Evolutionary conservation across 1,140 invertebrate species (phyloP).

Genomic region (Dendrolimus kikuchii): DNA sequence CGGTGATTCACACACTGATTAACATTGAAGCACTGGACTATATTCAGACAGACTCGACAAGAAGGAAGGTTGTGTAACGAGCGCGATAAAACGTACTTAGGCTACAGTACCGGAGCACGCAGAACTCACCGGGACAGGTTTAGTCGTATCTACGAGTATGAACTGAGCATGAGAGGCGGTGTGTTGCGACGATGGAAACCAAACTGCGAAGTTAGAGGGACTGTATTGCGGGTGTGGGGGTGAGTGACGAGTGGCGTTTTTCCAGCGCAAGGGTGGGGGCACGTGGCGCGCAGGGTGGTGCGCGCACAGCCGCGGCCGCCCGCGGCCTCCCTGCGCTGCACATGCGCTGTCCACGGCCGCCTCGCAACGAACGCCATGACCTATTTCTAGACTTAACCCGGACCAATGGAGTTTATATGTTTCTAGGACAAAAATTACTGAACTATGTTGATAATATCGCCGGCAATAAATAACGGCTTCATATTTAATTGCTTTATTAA

Average conservation of each 20-base stretch:
- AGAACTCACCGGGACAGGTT: constrained; percentile 43
- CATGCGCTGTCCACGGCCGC: constrained; percentile 16
- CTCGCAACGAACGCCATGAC: constrained; percentile 22
- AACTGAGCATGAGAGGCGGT: constrained; percentile 7
- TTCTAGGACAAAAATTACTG: too few species aligned
- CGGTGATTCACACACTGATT: constrained; percentile 34
- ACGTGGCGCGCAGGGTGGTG: constrained; percentile 18
- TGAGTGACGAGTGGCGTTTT: not conserved
- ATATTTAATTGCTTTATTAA: too few species aligned
- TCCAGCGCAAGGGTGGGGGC: constrained; percentile 13
- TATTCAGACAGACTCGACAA: constrained; percentile 21
- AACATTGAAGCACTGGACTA: constrained; percentile 53
- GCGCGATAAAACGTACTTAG: not conserved
- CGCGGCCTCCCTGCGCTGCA: constrained; percentile 2
- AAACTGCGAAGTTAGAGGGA: constrained; percentile 22
- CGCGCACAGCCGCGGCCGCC: not conserved
- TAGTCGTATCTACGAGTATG: too few species aligned
- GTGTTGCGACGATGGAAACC: constrained; percentile 21
- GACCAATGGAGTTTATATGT: not conserved
- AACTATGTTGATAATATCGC: too few species aligned
- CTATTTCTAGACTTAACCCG: constrained; percentile 37
- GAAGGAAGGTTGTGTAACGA: constrained; percentile 10
- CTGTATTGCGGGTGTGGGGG: constrained; percentile 17
- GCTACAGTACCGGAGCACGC: too few species aligned
- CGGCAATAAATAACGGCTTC: too few species aligned